Evolutionary conservation across 2,797 vertebrate genomes (phyloP).

Genomic region (Eulemur coronatus): DNA sequence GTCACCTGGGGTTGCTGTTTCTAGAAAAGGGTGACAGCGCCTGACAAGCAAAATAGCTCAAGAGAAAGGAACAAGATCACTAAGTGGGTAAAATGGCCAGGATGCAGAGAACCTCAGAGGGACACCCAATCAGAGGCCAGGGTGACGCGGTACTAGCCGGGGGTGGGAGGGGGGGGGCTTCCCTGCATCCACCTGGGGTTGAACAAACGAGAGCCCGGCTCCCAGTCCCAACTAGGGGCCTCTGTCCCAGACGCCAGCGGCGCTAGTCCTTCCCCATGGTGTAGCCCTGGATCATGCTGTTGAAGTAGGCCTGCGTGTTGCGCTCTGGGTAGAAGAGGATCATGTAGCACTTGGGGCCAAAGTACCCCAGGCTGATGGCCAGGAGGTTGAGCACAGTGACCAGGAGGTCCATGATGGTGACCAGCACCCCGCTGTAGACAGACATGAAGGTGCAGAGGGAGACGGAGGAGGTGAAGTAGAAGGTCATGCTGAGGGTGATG

Average conservation of each 20-base stretch:
- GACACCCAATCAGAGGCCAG: background rate
- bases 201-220: fast-evolving
- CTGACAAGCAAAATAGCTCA: background rate
- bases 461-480: slow-evolving; percentile 89
- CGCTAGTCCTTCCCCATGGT: slow-evolving; percentile 83
- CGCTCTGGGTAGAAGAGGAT: slow-evolving; percentile 87
- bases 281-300: slow-evolving; percentile 92
- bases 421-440: slow-evolving; percentile 81
- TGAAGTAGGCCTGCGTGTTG: slow-evolving; percentile 89
- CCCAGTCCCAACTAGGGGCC: fast-evolving
- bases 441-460: slow-evolving; percentile 89
- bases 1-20: background rate
- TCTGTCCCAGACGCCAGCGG: fast-evolving
- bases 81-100: background rate
- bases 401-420: slow-evolving; percentile 56
- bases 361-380: slow-evolving; percentile 88
- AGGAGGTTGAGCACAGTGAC: slow-evolving; percentile 85
- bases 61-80: background rate
- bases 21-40: background rate
- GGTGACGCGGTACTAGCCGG: fast-evolving
- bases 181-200: fast-evolving
- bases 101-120: background rate
- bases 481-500: slow-evolving; percentile 89
- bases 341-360: slow-evolving; percentile 90
- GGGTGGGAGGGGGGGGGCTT: fast-evolving